Percentiles rank a stretch among this genome's conserved stretches.
Evolutionary conservation across 2,888 invertebrate genomes (phyloP).

Genomic region (Itoplectis maculator): DNA sequence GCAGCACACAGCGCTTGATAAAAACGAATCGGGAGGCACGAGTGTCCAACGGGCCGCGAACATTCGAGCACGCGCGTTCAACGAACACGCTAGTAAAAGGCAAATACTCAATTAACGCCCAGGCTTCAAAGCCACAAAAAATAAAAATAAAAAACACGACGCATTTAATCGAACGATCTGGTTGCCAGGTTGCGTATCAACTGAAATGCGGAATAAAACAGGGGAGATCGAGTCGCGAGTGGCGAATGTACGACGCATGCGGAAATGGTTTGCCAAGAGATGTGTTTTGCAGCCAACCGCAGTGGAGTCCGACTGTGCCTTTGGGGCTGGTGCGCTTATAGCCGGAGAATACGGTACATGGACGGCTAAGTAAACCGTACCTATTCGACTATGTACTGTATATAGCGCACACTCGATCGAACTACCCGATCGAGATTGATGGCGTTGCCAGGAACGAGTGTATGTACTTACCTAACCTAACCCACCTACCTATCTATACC

Average conservation of each 20-base stretch:
- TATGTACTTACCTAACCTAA: conserved; percentile 17
- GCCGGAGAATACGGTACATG: not conserved
- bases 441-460: conserved; percentile 38
- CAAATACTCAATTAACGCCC: conserved; percentile 81
- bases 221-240: not conserved
- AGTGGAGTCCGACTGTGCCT: not conserved
- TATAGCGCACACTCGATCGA: conserved; percentile 39
- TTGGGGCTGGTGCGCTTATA: conserved; percentile 4
- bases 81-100: conserved; percentile 74
- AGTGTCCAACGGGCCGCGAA: conserved; percentile 37
- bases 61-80: conserved; percentile 47
- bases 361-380: not conserved
- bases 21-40: conserved; percentile 43
- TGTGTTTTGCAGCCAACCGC: conserved; percentile 3
- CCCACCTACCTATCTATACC: too few species aligned
- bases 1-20: not conserved
- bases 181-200: not conserved
- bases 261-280: not conserved
- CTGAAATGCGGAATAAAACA: conserved; percentile 7
- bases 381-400: conserved; percentile 20
- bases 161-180: conserved; percentile 40
- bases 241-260: not conserved
- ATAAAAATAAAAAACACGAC: conserved; percentile 62
- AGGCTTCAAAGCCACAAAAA: conserved; percentile 1
- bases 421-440: conserved; percentile 47